Evolutionary conservation across 92 coral and sea anemone genomes (phyloP).

Genomic region (Epizoanthus scotinus): DNA sequence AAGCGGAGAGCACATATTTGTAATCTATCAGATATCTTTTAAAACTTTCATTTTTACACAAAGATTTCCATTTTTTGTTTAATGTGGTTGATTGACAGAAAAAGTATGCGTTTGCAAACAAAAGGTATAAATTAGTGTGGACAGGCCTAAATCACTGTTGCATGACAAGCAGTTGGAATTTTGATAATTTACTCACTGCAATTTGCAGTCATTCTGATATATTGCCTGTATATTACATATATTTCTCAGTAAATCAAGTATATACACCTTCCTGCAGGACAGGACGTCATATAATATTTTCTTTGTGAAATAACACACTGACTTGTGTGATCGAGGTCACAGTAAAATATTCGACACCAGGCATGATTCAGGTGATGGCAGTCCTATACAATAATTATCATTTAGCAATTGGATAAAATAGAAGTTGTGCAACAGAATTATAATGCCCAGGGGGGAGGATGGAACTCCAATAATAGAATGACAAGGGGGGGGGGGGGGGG

Average conservation of each 20-base stretch:
- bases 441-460: no score
- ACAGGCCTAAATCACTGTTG: no score
- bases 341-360: conserved; percentile 2
- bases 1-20: no score
- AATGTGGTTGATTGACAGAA: no score
- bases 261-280: conserved; percentile 18
- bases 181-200: not conserved
- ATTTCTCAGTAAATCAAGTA: not conserved
- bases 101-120: no score
- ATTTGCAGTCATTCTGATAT: not conserved
- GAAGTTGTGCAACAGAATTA: not conserved
- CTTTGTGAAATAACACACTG: not conserved
- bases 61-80: no score
- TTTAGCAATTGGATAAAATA: not conserved
- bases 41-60: no score
- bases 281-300: conserved; percentile 5
- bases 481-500: no score
- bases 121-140: no score
- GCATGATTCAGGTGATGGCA: not conserved
- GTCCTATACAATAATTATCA: not conserved
- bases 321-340: not conserved
- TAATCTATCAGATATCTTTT: no score
- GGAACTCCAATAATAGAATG: no score
- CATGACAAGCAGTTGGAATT: not conserved
- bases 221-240: no score